A percentile compares a stretch with the other conserved stretches of the same genome.
Evolutionary conservation across 1,140 invertebrate species (phyloP).

Genomic region (Drosophila athabasca): DNA sequence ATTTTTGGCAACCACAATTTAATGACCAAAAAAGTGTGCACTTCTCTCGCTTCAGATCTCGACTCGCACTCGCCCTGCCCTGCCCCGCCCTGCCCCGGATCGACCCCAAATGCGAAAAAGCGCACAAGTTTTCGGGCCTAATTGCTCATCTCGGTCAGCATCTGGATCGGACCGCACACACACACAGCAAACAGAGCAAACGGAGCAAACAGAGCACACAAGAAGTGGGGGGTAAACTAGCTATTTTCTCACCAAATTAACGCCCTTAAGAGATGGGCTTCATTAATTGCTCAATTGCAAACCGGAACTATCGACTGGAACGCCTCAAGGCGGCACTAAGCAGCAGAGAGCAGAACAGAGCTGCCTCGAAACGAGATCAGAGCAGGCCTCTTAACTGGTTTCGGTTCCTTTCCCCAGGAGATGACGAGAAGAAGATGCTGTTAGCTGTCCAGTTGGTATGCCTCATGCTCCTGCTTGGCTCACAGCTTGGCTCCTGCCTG

Average conservation of each 20-base stretch:
- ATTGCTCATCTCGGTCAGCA: constrained; percentile 41
- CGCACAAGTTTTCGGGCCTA: constrained; percentile 7
- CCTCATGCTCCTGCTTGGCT: background rate
- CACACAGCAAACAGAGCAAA: constrained; percentile 7
- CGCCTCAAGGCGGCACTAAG: constrained; percentile 32
- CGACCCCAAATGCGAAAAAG: no score
- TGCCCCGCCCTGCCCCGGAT: background rate
- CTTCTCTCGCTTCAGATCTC: constrained; percentile 8
- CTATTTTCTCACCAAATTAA: constrained; percentile 73
- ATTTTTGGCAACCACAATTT: constrained; percentile 58
- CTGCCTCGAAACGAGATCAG: constrained; percentile 62
- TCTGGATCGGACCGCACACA: constrained; percentile 21
- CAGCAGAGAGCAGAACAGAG: background rate
- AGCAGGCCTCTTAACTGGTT: constrained; percentile 48
- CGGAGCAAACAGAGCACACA: no score
- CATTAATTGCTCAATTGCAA: constrained; percentile 78
- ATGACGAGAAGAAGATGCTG: background rate
- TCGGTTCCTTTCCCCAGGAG: constrained; percentile 18
- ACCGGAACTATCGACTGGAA: constrained; percentile 60
- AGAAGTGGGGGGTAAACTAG: constrained; percentile 8
- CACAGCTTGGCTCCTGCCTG: constrained; percentile 15
- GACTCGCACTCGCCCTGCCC: background rate
- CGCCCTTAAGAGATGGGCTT: constrained; percentile 50
- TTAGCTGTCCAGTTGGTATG: constrained; percentile 18
- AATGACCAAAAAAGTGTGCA: constrained; percentile 44